Base-by-base conservation (phyloP, 2,113 vertebrate genomes). In the Romanogobio albipinnatus region DNA sequence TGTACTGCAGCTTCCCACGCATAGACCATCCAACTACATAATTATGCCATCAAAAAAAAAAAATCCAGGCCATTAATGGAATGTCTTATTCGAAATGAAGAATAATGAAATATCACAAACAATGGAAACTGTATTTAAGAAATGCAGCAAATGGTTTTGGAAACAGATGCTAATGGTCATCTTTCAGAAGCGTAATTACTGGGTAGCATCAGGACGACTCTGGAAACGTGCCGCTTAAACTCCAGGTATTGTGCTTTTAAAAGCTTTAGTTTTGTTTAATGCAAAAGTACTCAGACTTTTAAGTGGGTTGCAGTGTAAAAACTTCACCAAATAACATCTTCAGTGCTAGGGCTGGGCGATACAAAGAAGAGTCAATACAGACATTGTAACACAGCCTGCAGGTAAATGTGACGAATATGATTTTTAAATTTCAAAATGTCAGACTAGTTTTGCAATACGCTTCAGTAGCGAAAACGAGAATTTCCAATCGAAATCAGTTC, bases 1-100 rank as follows among this genome's bases (percentile, higher is more conserved):
- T 97, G 95, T 96, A 96, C 95, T 96, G 94, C 94, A 96, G 96
- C 95, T 95, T 96, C 96, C 96, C 96, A 96, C 95, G 93, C 96
- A 95, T 92, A 95, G 94, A 96, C 95, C 95, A 96, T 95, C 74
- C 95, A 95, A 96, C 95, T 95, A 95, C 95, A 96, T 96, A 96
- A 96, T 96, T 95, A 96, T 96, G 93, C 93, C 95, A 96, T 95
- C 91, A 95, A 95, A 95, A 95, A 95, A 94, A 93, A 92, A 91
- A 95, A 95, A 92, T 88, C 88, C 93, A 94, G 95, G 95, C 94
- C 94, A 96, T 94, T 95, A 95, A 95, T 82, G 80, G 47, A 82
- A 71, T 95, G 94, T 95, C 96, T 94, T 94, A 94, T 96, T 96
- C 95, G 95, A 95, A 96, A 95, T 94, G 96, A 96, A 84, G 26